A percentile compares a stretch with the other conserved stretches of the same genome.
These are phyloP conservation scores for Aphis craccivora DNA, from an alignment of 1,140 invertebrate genomes.

Conservation along the genomic window DNA sequence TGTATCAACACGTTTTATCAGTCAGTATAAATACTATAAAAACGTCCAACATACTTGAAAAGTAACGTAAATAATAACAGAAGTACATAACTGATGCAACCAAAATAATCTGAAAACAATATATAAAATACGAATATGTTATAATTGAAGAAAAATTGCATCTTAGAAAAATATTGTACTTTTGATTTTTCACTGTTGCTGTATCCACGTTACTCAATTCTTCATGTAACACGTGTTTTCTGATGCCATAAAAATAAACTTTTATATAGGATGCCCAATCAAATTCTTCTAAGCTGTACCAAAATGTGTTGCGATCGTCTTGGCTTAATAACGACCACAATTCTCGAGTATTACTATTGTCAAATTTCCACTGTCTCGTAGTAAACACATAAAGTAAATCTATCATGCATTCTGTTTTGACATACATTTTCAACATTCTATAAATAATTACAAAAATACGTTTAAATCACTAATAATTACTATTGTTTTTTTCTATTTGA, in stretches of 20 bases:
- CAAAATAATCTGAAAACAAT: neutral
- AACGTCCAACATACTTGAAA: too few relatives aligned
- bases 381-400: neutral
- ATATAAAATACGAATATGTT: neutral
- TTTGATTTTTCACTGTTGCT: neutral
- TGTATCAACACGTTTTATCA: too few relatives aligned
- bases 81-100: neutral
- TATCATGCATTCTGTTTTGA: neutral
- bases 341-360: neutral
- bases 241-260: neutral
- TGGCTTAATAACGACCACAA: neutral
- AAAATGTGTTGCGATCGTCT: neutral
- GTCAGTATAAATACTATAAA: too few relatives aligned
- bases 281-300: neutral
- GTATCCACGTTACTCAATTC: neutral
- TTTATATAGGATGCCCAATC: neutral
- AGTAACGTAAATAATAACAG: too few relatives aligned
- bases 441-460: too few relatives aligned
- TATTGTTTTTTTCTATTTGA: too few relatives aligned
- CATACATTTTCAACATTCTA: neutral
- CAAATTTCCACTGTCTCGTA: neutral
- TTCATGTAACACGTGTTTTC: neutral
- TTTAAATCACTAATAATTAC: too few relatives aligned
- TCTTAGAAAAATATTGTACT: neutral
- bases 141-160: neutral